Conservation (phyloP, 2,113 vertebrate species). For the Coreoperca whiteheadi region DNA sequence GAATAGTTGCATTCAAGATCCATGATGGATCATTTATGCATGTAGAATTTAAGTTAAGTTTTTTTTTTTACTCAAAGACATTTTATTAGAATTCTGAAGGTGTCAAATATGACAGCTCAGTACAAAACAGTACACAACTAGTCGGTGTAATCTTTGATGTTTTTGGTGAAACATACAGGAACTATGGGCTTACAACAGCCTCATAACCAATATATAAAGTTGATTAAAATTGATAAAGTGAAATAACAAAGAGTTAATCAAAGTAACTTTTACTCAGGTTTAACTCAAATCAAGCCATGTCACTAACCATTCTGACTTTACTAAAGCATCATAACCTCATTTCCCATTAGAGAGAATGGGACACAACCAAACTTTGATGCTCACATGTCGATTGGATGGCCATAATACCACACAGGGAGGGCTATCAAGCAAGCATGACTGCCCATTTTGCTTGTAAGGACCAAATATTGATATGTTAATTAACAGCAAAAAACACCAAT, state of each 20-base stretch:
- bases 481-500: background rate
- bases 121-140: too few species aligned
- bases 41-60: too few species aligned
- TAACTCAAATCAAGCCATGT: background rate
- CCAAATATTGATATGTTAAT: background rate
- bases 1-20: background rate
- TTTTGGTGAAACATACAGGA: too few species aligned
- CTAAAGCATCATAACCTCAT: background rate
- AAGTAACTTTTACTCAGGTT: background rate
- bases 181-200: background rate
- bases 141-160: too few species aligned
- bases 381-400: background rate
- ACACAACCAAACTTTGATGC: background rate
- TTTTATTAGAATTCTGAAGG: background rate
- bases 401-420: too few species aligned
- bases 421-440: too few species aligned
- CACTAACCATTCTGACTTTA: background rate
- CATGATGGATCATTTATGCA: background rate
- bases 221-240: background rate
- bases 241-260: background rate
- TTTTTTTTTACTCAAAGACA: too few species aligned
- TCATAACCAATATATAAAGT: background rate
- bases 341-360: background rate
- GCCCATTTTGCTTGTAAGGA: too few species aligned
- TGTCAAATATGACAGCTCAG: too few species aligned